phyloP scores from a whole-genome alignment of 2,113 vertebrate species.

The human (Homo sapiens) region DNA sequence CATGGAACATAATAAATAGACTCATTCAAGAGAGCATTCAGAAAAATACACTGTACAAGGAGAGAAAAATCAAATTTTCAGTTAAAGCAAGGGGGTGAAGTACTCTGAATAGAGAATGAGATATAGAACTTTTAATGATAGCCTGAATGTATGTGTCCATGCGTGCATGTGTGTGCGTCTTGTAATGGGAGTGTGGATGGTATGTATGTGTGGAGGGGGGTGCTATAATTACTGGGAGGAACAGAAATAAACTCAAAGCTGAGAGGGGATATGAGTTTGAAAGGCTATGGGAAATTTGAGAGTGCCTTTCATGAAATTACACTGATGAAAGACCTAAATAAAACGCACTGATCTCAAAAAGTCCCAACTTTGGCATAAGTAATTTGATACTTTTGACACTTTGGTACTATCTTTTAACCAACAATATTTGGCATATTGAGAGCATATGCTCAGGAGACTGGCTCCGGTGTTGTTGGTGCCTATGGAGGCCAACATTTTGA shows the following conservation, averaged over 20 bases:
- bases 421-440: neutral
- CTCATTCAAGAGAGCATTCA: neutral
- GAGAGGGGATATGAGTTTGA: neutral
- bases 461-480: neutral
- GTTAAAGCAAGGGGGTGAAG: neutral
- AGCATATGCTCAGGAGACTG: neutral
- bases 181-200: neutral
- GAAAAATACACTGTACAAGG: neutral
- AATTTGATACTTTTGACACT: neutral
- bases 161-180: neutral
- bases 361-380: neutral
- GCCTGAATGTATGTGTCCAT: neutral
- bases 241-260: neutral
- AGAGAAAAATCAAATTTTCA: neutral
- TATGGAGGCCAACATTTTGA: neutral
- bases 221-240: neutral
- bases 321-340: neutral
- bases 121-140: neutral
- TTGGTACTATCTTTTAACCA: neutral
- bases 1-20: neutral
- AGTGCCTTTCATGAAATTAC: neutral
- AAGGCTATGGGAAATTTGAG: neutral
- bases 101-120: neutral
- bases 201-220: neutral
- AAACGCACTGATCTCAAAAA: neutral